Percentiles rank a stretch among this genome's conserved stretches.
These are phyloP conservation scores for Eidolon dupreanum DNA, from an alignment of 2,797 vertebrate genomes.

Conservation along the genomic window DNA sequence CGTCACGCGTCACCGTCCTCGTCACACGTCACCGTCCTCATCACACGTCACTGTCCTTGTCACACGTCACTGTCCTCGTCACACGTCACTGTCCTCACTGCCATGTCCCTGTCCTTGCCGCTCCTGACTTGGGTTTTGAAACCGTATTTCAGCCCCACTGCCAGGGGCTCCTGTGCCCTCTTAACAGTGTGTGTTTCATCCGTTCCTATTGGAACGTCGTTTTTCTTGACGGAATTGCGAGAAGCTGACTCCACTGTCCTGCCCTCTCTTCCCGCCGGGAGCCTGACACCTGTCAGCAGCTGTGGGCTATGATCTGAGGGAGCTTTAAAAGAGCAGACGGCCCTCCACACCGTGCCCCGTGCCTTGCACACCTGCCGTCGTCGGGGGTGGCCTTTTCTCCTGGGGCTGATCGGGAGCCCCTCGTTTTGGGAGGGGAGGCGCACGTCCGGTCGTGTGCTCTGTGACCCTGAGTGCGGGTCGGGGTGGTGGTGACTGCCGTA, in stretches of 20 bases:
- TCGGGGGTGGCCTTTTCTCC: neutral
- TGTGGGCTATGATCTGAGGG: neutral
- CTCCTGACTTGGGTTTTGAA: neutral
- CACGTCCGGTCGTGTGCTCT: too few relatives aligned
- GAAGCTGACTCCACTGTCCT: neutral
- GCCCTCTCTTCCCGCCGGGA: neutral
- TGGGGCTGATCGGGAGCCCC: neutral
- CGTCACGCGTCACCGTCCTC: too few relatives aligned
- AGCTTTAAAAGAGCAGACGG: neutral
- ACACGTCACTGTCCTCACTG: too few relatives aligned
- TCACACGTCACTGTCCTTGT: too few relatives aligned
- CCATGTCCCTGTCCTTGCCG: too few relatives aligned
- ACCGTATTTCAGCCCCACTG: neutral
- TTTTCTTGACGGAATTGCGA: neutral
- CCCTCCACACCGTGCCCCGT: rapidly evolving
- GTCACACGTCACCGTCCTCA: too few relatives aligned
- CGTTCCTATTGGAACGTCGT: neutral
- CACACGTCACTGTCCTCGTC: too few relatives aligned
- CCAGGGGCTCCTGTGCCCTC: neutral
- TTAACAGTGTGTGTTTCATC: neutral
- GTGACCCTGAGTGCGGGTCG: rapidly evolving
- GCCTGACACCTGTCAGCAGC: neutral
- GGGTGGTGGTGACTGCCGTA: neutral
- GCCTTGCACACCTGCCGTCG: neutral
- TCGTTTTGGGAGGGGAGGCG: too few relatives aligned